Percentiles rank a stretch among this genome's conserved stretches.
Evolutionary conservation across 2,797 vertebrate genomes (phyloP).

Genomic region (Luscinia megarhynchos): DNA sequence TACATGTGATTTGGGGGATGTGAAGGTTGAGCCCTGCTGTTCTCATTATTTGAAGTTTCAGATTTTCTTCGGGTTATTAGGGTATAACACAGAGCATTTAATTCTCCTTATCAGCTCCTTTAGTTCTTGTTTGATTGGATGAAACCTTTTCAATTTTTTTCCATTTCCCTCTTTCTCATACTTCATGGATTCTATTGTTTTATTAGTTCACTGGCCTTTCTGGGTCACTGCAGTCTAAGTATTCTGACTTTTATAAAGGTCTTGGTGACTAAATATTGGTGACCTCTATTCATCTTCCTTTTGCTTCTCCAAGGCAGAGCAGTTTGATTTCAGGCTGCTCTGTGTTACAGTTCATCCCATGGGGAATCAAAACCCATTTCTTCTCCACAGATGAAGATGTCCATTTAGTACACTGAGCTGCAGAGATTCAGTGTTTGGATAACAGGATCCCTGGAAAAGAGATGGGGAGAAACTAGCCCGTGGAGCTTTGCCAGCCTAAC

Average conservation of each 20-base stretch:
- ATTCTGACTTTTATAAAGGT: constrained; percentile 62
- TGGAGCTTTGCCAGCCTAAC: background rate
- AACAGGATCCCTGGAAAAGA: background rate
- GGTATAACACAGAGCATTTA: constrained; percentile 19
- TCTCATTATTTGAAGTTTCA: constrained; percentile 26
- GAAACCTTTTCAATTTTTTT: background rate
- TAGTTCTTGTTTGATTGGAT: background rate
- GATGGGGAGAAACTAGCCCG: background rate
- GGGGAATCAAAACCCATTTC: background rate
- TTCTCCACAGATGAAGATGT: background rate
- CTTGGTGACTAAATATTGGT: constrained; percentile 48
- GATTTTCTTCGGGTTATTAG: constrained; percentile 27
- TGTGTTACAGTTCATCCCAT: background rate
- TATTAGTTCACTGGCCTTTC: constrained; percentile 60
- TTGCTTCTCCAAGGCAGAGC: background rate
- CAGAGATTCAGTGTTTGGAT: background rate
- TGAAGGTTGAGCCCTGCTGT: background rate
- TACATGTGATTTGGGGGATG: background rate
- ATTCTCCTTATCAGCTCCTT: constrained; percentile 48
- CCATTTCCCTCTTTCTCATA: constrained; percentile 28
- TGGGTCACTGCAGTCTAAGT: constrained; percentile 49
- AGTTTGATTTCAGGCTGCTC: constrained; percentile 8
- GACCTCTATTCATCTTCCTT: constrained; percentile 57
- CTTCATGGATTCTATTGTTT: constrained; percentile 50
- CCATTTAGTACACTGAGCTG: background rate